phyloP scores from a whole-genome alignment of 2,888 invertebrate genomes.

The Drosophila incognita region DNA sequence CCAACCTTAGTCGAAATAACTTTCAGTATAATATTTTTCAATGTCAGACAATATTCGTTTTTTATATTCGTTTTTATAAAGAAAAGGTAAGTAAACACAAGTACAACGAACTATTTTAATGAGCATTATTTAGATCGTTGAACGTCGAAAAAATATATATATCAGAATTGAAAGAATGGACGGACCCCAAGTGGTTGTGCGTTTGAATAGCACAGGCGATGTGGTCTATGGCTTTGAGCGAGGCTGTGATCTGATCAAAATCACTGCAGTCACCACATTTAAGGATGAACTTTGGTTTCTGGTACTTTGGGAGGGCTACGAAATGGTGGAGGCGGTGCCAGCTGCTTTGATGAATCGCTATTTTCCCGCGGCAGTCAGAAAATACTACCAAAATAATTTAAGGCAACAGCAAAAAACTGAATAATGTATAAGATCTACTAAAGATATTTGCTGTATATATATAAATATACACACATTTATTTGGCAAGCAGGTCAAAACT shows the following conservation, averaged over 20 bases:
- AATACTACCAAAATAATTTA: not conserved
- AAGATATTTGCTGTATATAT: not conserved
- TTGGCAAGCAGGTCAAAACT: not conserved
- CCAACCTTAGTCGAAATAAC: not conserved
- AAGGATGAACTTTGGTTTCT: slow-evolving; percentile 5
- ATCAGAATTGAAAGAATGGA: slow-evolving; percentile 4
- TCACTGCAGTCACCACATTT: not conserved
- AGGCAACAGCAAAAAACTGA: not conserved
- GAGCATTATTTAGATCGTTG: not conserved
- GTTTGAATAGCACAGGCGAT: slow-evolving; percentile 1
- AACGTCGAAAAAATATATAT: not conserved
- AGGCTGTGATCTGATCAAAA: slow-evolving; percentile 8
- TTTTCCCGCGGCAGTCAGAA: not conserved
- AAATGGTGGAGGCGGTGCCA: slow-evolving; percentile 15
- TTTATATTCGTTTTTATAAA: not conserved
- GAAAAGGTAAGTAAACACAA: not conserved
- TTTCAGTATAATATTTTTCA: not conserved
- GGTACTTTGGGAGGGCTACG: slow-evolving; percentile 16
- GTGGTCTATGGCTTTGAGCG: slow-evolving; percentile 12
- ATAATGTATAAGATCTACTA: not conserved
- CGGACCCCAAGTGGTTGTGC: slow-evolving; percentile 12
- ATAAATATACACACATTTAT: not conserved
- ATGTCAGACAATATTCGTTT: not conserved
- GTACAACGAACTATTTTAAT: not conserved
- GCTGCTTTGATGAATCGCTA: not conserved